These are phyloP conservation scores for Sinella curviseta DNA, from an alignment of 1,140 invertebrate species.

Conservation along the genomic window DNA sequence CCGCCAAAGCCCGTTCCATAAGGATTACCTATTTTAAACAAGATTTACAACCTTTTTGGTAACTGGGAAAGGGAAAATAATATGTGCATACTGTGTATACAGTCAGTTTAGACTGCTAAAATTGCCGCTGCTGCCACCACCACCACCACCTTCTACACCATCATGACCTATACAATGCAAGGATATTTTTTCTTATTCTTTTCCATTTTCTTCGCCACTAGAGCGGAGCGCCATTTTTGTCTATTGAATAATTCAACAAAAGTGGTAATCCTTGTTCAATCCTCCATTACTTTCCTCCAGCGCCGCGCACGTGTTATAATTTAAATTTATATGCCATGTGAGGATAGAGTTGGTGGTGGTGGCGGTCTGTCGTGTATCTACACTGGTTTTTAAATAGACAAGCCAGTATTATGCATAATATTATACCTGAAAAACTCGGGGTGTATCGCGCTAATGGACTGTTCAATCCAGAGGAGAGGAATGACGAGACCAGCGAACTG, in stretches of 20 bases:
- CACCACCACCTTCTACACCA: too few relatives aligned
- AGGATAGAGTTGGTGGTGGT: neutral
- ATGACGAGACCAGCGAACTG: neutral
- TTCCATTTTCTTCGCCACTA: neutral
- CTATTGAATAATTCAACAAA: constrained; percentile 12
- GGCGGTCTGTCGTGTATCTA: neutral
- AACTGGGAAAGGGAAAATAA: neutral
- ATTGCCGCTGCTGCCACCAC: neutral
- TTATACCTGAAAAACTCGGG: too few relatives aligned
- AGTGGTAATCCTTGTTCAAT: constrained; percentile 6
- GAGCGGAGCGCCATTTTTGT: neutral
- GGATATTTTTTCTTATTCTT: neutral
- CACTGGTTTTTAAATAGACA: too few relatives aligned
- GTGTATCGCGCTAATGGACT: constrained; percentile 35
- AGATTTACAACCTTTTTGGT: neutral
- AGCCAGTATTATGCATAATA: too few relatives aligned
- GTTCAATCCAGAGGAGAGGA: constrained; percentile 34
- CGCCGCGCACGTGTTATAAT: neutral
- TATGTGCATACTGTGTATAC: neutral
- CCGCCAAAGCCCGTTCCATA: constrained; percentile 33
- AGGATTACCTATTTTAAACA: constrained; percentile 14
- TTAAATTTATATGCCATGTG: constrained; percentile 15
- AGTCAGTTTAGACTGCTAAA: neutral
- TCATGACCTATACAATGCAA: too few relatives aligned
- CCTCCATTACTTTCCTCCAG: constrained; percentile 3